A percentile compares a stretch with the other conserved stretches of the same genome.
These are phyloP conservation scores for Drosophila guanche DNA, from an alignment of 1,140 invertebrate genomes.

Conservation along the genomic window DNA sequence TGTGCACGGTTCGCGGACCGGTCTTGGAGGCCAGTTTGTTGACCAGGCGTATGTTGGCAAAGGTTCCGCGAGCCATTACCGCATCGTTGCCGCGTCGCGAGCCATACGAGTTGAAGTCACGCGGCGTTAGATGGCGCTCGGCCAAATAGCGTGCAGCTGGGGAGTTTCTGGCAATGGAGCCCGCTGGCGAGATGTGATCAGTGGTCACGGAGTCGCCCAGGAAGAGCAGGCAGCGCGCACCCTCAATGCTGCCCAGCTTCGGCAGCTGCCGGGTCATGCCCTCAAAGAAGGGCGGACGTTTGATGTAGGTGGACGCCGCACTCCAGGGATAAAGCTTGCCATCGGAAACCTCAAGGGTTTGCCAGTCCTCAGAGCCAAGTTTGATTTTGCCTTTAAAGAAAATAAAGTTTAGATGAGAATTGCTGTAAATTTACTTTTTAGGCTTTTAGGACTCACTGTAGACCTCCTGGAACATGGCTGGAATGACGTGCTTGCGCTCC, in stretches of 20 bases:
- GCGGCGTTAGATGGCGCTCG: conserved; percentile 91
- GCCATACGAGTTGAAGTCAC: conserved; percentile 99
- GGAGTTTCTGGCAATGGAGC: conserved; percentile 97
- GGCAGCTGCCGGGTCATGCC: conserved; percentile 90
- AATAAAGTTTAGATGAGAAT: no score
- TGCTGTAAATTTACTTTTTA: background rate
- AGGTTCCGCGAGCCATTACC: conserved; percentile 89
- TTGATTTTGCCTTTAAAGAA: conserved; percentile 88
- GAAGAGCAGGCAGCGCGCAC: conserved; percentile 92
- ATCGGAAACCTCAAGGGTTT: conserved; percentile 90
- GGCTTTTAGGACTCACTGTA: conserved; percentile 62
- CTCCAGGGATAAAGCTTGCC: conserved; percentile 98
- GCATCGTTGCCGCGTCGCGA: conserved; percentile 97
- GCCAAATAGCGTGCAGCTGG: conserved; percentile 95
- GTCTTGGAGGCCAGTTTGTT: conserved; percentile 20
- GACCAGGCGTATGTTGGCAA: conserved; percentile 47
- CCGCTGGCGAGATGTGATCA: conserved; percentile 99
- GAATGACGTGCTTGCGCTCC: conserved; percentile 95
- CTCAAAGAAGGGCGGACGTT: conserved; percentile 97
- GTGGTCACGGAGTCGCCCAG: conserved; percentile 98
- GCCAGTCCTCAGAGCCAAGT: conserved; percentile 94
- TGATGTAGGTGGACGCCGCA: conserved; percentile 95
- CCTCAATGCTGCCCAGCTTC: conserved; percentile 84
- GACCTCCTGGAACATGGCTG: conserved; percentile 98
- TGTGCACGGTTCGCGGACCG: conserved; percentile 20